Base-by-base conservation (phyloP, 2,888 invertebrate genomes). In the Macroteleia sp. region DNA sequence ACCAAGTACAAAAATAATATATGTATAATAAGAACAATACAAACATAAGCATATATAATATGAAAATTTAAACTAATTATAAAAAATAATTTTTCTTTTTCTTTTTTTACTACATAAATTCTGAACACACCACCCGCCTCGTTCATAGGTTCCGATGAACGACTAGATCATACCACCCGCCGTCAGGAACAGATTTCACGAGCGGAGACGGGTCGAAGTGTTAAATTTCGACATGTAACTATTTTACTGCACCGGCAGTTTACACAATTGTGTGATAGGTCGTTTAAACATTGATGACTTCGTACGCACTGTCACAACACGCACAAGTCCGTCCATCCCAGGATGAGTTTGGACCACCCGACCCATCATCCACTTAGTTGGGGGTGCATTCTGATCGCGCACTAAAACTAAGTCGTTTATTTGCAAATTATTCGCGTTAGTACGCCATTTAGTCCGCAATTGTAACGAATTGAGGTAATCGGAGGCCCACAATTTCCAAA, bases 401-500 rank as follows among this genome's bases (percentile, higher is more conserved):
- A 39, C 16, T 12, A 39, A 16, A 16, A 39, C 39, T 14, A 39
- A 3, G 12, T 39, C 39, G 14, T 16, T 16, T 3, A 16, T 5
- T 39, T 39, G 14, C 2, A 39, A 3, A 39, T 39, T n/a, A n/a
- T n/a, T 39, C 9, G 3, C 39, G 39, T 12, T 5, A 16, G 6
- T 5, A 16, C 39, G 39, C 39, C 39, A 39, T 16, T 39, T 39
- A 9, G 39, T 39, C 16, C 16, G 3, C 16, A 5, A 16, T 39
- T 39, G 39, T 16, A 39, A 16, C 12, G 14, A 14, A 39, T 39
- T 39, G 9, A 42, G 20, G n/a, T 42, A 42, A 20, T 42, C 42
- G 20, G 42, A 42, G 9, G 42, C 12, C 42, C 42, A 42, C 9
- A 42, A 10, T 20, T 20, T 42, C 42, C 42, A 42, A 42, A 42